phyloP scores from a whole-genome alignment of 2,888 invertebrate genomes.

The Augiades crinisus region DNA sequence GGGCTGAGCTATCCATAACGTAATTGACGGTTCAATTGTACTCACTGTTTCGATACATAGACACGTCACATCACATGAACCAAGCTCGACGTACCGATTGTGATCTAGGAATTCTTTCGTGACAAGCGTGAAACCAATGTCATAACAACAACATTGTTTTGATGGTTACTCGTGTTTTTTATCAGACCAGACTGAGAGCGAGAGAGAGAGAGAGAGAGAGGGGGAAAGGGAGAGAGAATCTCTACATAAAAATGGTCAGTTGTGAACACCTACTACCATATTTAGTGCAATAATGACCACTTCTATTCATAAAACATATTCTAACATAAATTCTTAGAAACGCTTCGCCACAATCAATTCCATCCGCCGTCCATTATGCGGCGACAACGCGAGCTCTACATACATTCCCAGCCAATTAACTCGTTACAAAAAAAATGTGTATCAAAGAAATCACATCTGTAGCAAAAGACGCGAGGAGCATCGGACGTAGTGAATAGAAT shows the following conservation, averaged over 20 bases:
- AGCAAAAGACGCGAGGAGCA: conserved; percentile 22
- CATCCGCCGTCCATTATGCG: conserved; percentile 1
- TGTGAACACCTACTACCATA: not conserved
- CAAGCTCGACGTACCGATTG: not conserved
- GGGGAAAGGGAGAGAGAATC: too few species aligned
- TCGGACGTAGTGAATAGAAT: conserved; percentile 32
- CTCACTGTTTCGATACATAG: conserved; percentile 16
- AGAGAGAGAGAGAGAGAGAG: too few species aligned
- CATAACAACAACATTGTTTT: conserved; percentile 11
- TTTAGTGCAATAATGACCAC: not conserved
- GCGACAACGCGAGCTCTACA: conserved; percentile 9
- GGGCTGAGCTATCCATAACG: conserved; percentile 49
- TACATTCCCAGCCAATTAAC: conserved; percentile 16
- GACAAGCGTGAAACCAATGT: conserved; percentile 15
- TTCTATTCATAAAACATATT: not conserved
- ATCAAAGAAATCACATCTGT: conserved; percentile 11
- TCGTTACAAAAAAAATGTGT: conserved; percentile 19
- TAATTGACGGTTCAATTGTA: conserved; percentile 50
- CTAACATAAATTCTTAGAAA: conserved; percentile 1
- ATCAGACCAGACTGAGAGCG: too few species aligned
- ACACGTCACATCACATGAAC: conserved; percentile 6
- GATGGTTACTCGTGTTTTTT: not conserved
- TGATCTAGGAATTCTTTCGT: conserved; percentile 18
- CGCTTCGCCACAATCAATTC: not conserved
- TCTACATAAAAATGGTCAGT: too few species aligned